phyloP scores from a whole-genome alignment of 2,888 invertebrate genomes.

The Noctua fimbriata region DNA sequence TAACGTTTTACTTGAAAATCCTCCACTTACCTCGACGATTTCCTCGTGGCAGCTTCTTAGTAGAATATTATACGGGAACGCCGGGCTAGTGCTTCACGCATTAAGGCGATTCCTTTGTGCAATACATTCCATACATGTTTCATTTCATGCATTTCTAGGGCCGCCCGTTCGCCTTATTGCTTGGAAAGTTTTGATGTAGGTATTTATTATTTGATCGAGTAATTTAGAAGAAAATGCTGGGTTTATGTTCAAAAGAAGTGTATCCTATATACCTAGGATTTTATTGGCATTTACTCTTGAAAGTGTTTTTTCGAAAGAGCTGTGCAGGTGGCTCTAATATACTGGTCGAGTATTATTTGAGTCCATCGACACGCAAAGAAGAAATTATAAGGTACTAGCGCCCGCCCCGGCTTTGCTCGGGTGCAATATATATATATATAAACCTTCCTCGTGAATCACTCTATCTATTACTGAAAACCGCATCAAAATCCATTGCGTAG shows the following conservation, averaged over 20 bases:
- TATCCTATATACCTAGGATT: neutral
- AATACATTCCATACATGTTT: conserved; percentile 63
- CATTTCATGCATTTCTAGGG: conserved; percentile 65
- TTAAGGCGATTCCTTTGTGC: conserved; percentile 58
- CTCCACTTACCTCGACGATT: conserved; percentile 41
- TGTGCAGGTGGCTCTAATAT: too few species aligned
- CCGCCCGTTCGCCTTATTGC: conserved; percentile 9
- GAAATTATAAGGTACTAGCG: too few species aligned
- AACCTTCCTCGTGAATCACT: too few species aligned
- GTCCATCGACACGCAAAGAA: too few species aligned
- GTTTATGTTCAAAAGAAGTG: neutral
- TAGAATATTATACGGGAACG: conserved; percentile 55
- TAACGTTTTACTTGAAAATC: conserved; percentile 31
- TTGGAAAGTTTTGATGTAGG: conserved; percentile 19
- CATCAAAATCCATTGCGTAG: too few species aligned
- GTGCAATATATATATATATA: too few species aligned
- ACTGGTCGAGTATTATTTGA: too few species aligned
- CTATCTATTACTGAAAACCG: too few species aligned
- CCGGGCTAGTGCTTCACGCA: conserved; percentile 19
- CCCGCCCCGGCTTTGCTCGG: too few species aligned
- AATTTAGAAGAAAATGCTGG: conserved; percentile 30
- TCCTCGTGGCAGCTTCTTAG: conserved; percentile 35
- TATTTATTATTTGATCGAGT: conserved; percentile 45
- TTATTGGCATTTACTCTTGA: neutral
- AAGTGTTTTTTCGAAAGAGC: too few species aligned